Evolutionary conservation across 1,140 invertebrate species (phyloP).

Genomic region (Campodea augens): DNA sequence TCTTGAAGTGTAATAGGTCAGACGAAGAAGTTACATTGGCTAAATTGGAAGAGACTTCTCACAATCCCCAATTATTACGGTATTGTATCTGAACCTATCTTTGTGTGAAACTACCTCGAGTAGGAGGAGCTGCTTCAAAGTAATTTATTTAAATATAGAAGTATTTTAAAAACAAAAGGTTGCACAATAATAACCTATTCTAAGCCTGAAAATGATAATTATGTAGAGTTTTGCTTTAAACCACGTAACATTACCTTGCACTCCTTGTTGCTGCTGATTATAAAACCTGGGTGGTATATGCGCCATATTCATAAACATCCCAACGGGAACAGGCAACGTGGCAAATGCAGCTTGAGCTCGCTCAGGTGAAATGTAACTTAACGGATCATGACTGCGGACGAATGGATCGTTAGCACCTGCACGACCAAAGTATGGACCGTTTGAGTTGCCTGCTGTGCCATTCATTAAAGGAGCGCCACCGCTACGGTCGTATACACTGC

Average conservation of each 20-base stretch:
- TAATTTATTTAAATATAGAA: too few species aligned
- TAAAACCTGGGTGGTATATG: conserved; percentile 72
- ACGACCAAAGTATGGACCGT: conserved; percentile 18
- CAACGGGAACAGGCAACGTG: conserved; percentile 73
- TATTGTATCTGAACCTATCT: too few species aligned
- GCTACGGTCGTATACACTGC: conserved; percentile 55
- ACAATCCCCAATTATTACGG: too few species aligned
- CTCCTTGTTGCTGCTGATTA: conserved; percentile 56
- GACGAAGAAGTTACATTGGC: too few species aligned
- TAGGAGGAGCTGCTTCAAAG: too few species aligned
- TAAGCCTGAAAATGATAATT: too few species aligned
- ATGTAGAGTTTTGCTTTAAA: too few species aligned
- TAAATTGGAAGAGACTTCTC: too few species aligned
- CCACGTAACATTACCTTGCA: conserved; percentile 27
- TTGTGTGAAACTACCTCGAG: too few species aligned
- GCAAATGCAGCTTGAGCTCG: conserved; percentile 53
- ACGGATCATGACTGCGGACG: conserved; percentile 62
- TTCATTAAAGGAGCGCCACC: conserved; percentile 32
- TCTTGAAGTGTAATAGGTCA: too few species aligned
- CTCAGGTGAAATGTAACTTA: conserved; percentile 79
- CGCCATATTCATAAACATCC: conserved; percentile 87
- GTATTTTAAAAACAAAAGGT: too few species aligned
- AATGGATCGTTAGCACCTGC: conserved; percentile 30
- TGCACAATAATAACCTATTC: too few species aligned
- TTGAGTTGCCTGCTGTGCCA: conserved; percentile 21